Base-by-base conservation (phyloP, 2,888 invertebrate species). In the Stratiomys singularior region DNA sequence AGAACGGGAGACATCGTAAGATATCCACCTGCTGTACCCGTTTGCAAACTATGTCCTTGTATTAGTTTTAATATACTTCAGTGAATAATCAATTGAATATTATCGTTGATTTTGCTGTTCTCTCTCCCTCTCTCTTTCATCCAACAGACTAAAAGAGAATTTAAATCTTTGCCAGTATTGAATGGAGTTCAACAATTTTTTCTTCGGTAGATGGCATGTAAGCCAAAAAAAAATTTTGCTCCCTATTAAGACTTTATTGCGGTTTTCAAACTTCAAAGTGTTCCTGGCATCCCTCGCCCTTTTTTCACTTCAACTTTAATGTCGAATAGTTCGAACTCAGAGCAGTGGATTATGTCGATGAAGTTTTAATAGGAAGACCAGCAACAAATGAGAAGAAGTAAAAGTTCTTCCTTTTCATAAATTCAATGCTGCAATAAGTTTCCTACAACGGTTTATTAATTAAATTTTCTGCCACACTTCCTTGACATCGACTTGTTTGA, bases 361-460 rank as follows among this genome's bases (percentile, higher is more conserved):
- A 37, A 37, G 37, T 37, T 37, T 37, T 37, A 37, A 37, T 28
- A 28, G 15, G 28, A 25, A 18, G 27, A 60, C 23, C 25, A 13
- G 21, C 25, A 27, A 27, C 13, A 60, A 60, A 25, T 27, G 21
- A 23, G 23, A 15, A 15, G 27, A 60, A 3, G 60, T 9, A 60
- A 23, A 64, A 64, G 18, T 25, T 25, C 64, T 64, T 64, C 15
- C n/a, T 28, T 18, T 64, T 7, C 30, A 64, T 28, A 64, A 64
- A 64, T 64, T 64, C 28, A 23, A 64, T 28, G 64, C 28, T 64
- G 4, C 52, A 28, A n/a, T 28, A 44, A 44, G 28, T 64, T 64
- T 44, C 30, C 44, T 67, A 44, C 44, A 44, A 67, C 67, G 67
- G 67, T 44, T 44, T 67, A 67, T 67, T 67, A 67, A 67, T 67